Evolutionary conservation across 2,113 vertebrate genomes (phyloP).

Genomic region (Lichenostomus cassidix): DNA sequence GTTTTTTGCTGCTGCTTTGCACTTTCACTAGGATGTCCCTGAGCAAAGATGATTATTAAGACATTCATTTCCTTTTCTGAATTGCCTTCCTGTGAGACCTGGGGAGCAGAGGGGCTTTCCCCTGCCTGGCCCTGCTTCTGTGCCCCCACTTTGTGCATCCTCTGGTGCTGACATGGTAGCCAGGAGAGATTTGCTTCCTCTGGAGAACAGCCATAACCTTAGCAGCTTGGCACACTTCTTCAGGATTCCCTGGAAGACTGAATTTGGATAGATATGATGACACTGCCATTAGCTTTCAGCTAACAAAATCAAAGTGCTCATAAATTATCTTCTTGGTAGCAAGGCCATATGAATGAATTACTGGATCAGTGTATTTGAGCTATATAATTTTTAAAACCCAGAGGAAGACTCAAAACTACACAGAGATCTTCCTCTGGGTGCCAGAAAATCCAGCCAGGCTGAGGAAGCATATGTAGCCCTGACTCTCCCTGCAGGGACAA

Average conservation of each 20-base stretch:
- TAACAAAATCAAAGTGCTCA: neutral
- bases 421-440: neutral
- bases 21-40: neutral
- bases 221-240: neutral
- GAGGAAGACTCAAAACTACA: neutral
- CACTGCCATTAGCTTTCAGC: neutral
- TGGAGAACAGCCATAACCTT: neutral
- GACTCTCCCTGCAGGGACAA: neutral
- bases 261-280: neutral
- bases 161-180: fast-evolving
- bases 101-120: fast-evolving
- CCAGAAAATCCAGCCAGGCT: neutral
- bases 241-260: neutral
- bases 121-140: fast-evolving
- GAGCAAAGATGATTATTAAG: neutral
- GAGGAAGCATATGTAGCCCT: neutral
- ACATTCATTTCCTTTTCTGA: neutral
- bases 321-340: neutral
- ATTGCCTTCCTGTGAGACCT: neutral
- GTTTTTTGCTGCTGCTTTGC: neutral
- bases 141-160: fast-evolving
- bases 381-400: neutral
- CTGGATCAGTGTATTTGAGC: neutral
- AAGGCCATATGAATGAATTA: neutral
- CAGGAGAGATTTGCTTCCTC: neutral